phyloP scores from a whole-genome alignment of 2,888 invertebrate genomes.

The Drosophila barbarae region DNA sequence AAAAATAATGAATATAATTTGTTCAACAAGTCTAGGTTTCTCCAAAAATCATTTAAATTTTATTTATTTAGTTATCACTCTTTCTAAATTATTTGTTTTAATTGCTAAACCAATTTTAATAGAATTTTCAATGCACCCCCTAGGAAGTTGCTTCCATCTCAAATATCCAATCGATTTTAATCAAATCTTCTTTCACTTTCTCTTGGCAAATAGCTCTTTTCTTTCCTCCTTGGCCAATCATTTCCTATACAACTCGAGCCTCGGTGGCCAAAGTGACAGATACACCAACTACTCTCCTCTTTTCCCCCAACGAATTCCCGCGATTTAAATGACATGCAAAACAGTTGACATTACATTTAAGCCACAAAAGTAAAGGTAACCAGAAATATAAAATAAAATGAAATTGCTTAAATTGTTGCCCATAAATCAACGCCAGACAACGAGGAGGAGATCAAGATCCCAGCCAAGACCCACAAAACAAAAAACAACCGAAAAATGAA shows the following conservation, averaged over 20 bases:
- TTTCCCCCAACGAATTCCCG: slow-evolving; percentile 24
- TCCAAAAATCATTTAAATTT: too few relatives aligned
- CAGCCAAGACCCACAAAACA: slow-evolving; percentile 26
- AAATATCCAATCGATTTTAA: slow-evolving; percentile 6
- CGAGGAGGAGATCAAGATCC: slow-evolving; percentile 51
- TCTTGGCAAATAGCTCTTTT: slow-evolving; percentile 32
- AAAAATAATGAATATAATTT: too few relatives aligned
- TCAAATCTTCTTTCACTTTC: slow-evolving; percentile 33
- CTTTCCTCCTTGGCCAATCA: slow-evolving; percentile 31
- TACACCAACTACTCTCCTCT: slow-evolving; percentile 40
- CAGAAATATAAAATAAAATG: slow-evolving; percentile 48
- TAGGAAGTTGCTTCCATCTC: background rate
- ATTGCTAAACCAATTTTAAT: too few relatives aligned
- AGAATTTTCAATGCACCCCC: background rate
- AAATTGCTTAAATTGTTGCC: slow-evolving; percentile 61
- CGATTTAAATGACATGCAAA: slow-evolving; percentile 64
- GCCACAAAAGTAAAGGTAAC: slow-evolving; percentile 36
- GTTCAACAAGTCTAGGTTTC: too few relatives aligned
- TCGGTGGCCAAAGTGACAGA: slow-evolving; percentile 46
- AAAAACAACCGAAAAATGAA: slow-evolving; percentile 24
- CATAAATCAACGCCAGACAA: slow-evolving; percentile 55
- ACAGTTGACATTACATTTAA: slow-evolving; percentile 65
- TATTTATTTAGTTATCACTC: too few relatives aligned
- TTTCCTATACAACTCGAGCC: slow-evolving; percentile 40
- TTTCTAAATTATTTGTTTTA: too few relatives aligned